These are phyloP conservation scores for Drosophila mimica DNA, from an alignment of 2,888 invertebrate genomes.

Conservation along the genomic window DNA sequence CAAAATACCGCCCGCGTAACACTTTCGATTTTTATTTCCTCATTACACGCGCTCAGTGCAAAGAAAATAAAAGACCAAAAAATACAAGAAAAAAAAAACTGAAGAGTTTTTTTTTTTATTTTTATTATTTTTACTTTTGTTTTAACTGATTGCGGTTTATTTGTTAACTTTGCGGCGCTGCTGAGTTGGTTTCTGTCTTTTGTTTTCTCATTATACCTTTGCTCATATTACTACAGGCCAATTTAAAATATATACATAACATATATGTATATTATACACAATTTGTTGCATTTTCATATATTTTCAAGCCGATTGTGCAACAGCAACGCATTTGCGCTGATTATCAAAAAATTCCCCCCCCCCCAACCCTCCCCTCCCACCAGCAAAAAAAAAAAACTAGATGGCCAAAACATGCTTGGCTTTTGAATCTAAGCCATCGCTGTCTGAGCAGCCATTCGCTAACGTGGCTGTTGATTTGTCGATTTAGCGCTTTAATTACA, in stretches of 20 bases:
- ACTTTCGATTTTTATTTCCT: slow-evolving; percentile 75
- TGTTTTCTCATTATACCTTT: slow-evolving; percentile 51
- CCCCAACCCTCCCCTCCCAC: accelerated
- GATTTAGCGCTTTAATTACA: slow-evolving; percentile 63
- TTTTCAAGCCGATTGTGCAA: slow-evolving; percentile 53
- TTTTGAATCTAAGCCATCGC: slow-evolving; percentile 16
- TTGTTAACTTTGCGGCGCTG: slow-evolving; percentile 25
- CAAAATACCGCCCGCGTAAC: slow-evolving; percentile 68
- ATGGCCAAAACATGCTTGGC: slow-evolving; percentile 1
- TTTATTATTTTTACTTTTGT: slow-evolving; percentile 1
- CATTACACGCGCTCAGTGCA: slow-evolving; percentile 55
- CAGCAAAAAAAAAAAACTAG: not conserved
- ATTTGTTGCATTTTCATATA: slow-evolving; percentile 34
- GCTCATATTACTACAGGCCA: slow-evolving; percentile 29
- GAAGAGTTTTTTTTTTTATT: slow-evolving; percentile 49
- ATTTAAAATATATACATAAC: slow-evolving; percentile 18
- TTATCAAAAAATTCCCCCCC: slow-evolving; percentile 26
- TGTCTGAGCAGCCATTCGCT: slow-evolving; percentile 34
- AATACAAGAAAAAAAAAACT: slow-evolving; percentile 31
- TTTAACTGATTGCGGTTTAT: slow-evolving; percentile 20
- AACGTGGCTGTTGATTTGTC: slow-evolving; percentile 58
- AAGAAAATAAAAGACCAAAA: slow-evolving; percentile 28
- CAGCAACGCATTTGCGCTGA: slow-evolving; percentile 38
- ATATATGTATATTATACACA: slow-evolving; percentile 17
- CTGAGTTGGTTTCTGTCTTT: slow-evolving; percentile 39